A percentile compares a stretch with the other conserved stretches of the same genome.
phyloP scores from a whole-genome alignment of 2,888 invertebrate genomes.

The Pediacus dermestoides region DNA sequence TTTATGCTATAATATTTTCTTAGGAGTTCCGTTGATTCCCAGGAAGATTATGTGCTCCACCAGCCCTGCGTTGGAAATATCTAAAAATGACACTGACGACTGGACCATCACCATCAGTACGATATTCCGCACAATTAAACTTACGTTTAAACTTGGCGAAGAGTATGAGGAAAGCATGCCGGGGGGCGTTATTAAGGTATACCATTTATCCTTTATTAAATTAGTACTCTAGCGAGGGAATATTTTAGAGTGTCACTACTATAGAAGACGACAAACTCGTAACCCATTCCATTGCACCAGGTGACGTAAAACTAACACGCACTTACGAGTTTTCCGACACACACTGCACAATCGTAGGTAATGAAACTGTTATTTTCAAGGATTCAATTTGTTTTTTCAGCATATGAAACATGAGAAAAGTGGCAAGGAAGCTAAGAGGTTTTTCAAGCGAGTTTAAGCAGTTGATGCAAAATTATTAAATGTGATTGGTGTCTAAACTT shows the following conservation, averaged over 20 bases:
- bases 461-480: no score
- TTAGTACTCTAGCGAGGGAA: no score
- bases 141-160: conserved; percentile 57
- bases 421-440: conserved; percentile 55
- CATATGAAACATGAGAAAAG: conserved; percentile 55
- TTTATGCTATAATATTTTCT: conserved; percentile 9
- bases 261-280: conserved; percentile 53
- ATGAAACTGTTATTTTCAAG: no score
- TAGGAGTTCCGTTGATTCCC: conserved; percentile 63
- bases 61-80: conserved; percentile 59
- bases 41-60: conserved; percentile 63
- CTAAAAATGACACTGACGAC: conserved; percentile 50
- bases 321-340: conserved; percentile 48
- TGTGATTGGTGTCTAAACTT: no score
- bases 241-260: conserved; percentile 56
- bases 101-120: conserved; percentile 60
- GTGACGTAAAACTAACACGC: conserved; percentile 45
- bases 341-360: conserved; percentile 38
- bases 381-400: conserved; percentile 52
- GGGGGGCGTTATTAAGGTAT: conserved; percentile 50
- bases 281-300: conserved; percentile 46
- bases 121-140: conserved; percentile 54
- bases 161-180: conserved; percentile 66
- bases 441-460: conserved; percentile 53
- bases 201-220: background rate